Percentiles rank a stretch among this genome's conserved stretches.
phyloP scores from a whole-genome alignment of 2,888 invertebrate genomes.

The Chelonus formosanus region DNA sequence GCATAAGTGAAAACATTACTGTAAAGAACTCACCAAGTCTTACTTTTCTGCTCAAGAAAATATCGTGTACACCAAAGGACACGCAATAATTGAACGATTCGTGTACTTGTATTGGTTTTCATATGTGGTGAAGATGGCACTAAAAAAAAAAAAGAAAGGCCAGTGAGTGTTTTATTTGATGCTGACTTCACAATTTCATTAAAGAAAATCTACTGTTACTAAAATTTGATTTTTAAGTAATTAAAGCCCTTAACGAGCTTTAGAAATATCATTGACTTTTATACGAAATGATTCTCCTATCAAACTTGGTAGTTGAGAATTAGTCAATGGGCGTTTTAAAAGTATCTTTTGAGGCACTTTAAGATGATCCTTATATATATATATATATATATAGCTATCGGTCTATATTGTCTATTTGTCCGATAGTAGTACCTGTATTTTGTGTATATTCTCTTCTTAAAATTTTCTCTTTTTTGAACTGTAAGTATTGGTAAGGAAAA shows the following conservation, averaged over 20 bases:
- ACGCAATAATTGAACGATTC: slow-evolving; percentile 39
- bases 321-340: slow-evolving; percentile 9
- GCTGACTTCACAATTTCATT: slow-evolving; percentile 28
- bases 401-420: slow-evolving; percentile 13
- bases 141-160: slow-evolving; percentile 15
- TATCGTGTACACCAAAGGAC: slow-evolving; percentile 34
- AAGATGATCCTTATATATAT: slow-evolving; percentile 9
- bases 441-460: slow-evolving; percentile 33
- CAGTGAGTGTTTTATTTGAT: slow-evolving; percentile 32
- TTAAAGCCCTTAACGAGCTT: background rate
- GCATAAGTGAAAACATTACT: slow-evolving; percentile 10
- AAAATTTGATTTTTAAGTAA: slow-evolving; percentile 7
- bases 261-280: slow-evolving; percentile 17
- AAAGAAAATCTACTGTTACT: background rate
- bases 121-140: background rate
- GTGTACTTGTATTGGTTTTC: background rate
- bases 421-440: slow-evolving; percentile 27
- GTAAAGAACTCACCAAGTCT: background rate
- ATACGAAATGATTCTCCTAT: slow-evolving; percentile 16
- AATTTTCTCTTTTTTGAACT: slow-evolving; percentile 27
- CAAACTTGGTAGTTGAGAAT: slow-evolving; percentile 15
- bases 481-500: slow-evolving; percentile 33
- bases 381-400: background rate
- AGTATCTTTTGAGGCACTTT: slow-evolving; percentile 27
- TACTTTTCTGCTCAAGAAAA: background rate